Evolutionary conservation across 1,140 invertebrate species (phyloP).

Genomic region (Achroia grisella): DNA sequence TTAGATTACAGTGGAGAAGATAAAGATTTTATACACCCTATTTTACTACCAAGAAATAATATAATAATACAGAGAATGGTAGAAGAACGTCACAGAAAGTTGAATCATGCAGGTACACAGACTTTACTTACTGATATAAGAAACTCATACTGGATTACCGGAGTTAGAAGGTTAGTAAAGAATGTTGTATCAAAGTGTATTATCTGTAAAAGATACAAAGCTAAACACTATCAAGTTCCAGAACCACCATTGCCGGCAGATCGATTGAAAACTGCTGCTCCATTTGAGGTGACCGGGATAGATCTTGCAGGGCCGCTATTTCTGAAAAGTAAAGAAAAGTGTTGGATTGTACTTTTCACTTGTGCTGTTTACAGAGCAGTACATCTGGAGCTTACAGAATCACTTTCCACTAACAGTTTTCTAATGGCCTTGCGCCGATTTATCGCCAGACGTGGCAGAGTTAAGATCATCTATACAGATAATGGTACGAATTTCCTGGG

Average conservation of each 20-base stretch:
- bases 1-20: too few species aligned
- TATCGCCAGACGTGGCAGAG: conserved; percentile 35
- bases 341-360: conserved; percentile 16
- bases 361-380: conserved; percentile 42
- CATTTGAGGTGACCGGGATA: too few species aligned
- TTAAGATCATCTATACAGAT: conserved; percentile 45
- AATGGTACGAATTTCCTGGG: conserved; percentile 52
- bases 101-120: too few species aligned
- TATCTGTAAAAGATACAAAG: conserved; percentile 1
- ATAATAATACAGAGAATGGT: too few species aligned
- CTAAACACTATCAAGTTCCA: background rate
- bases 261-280: background rate
- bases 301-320: conserved; percentile 4
- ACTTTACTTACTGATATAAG: too few species aligned
- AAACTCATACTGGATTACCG: too few species aligned
- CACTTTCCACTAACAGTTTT: conserved; percentile 30
- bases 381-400: conserved; percentile 41
- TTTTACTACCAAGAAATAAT: too few species aligned
- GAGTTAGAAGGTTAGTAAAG: too few species aligned
- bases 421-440: conserved; percentile 35
- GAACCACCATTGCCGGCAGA: conserved; percentile 2
- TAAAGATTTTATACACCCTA: too few species aligned
- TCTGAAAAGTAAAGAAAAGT: conserved; percentile 2
- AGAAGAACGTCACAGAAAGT: too few species aligned
- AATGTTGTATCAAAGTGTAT: too few species aligned